Conservation (phyloP, 2,113 vertebrate genomes). For the Pterocles orientalis region DNA sequence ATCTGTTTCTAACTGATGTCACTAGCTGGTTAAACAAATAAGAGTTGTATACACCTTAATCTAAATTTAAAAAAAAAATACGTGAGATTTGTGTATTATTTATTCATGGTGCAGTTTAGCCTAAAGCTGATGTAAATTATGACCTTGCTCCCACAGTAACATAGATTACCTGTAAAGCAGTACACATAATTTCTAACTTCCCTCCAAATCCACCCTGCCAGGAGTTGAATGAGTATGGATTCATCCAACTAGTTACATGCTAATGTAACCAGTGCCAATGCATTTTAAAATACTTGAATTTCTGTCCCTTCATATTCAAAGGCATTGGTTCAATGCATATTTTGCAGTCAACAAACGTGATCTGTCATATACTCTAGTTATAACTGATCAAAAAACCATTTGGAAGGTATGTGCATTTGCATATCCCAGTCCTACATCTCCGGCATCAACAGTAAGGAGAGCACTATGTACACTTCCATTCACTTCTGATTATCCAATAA, state of each 20-base stretch:
- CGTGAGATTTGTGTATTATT: not conserved
- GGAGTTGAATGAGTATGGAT: not conserved
- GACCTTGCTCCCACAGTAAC: not conserved
- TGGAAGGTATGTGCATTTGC: not conserved
- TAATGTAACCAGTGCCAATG: not conserved
- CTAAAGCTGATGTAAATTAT: conserved; percentile 18
- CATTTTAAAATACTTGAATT: not conserved
- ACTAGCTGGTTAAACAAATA: not conserved
- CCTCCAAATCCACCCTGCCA: not conserved
- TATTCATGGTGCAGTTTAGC: not conserved
- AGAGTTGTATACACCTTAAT: not conserved
- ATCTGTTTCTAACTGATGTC: not conserved
- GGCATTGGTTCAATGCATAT: not conserved
- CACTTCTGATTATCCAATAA: not conserved
- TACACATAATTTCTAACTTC: not conserved
- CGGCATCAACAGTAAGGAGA: not conserved
- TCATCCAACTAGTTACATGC: not conserved
- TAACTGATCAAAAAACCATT: not conserved
- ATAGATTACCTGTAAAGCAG: not conserved
- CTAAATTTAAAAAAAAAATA: not conserved
- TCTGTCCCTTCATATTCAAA: not conserved
- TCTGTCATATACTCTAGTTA: not conserved
- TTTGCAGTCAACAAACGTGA: not conserved
- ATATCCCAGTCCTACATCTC: not conserved
- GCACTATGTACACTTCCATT: not conserved